A percentile compares a stretch with the other conserved stretches of the same genome.
Evolutionary conservation across 2,113 vertebrate genomes (phyloP).

Genomic region (Xiphias gladius): DNA sequence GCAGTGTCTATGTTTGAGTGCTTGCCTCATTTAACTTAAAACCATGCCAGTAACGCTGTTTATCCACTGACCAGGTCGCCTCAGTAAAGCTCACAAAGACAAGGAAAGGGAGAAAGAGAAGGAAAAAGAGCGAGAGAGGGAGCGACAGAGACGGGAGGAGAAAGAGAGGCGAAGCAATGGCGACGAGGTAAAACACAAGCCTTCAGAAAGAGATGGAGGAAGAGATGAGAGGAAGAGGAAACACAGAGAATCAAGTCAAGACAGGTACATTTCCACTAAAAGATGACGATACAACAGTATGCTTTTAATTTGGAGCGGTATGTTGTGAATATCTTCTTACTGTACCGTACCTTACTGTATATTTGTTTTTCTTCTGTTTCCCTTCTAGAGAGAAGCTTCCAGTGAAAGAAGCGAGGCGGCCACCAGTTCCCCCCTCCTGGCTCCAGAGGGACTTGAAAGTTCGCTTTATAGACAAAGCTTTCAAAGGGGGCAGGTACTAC

Average conservation of each 20-base stretch:
- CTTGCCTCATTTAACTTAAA: neutral
- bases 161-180: slow-evolving; percentile 56
- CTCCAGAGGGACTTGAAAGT: slow-evolving; percentile 90
- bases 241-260: slow-evolving; percentile 73
- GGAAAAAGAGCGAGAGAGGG: slow-evolving; percentile 58
- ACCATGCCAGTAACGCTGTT: neutral
- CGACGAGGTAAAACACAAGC: slow-evolving; percentile 63
- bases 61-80: slow-evolving; percentile 76
- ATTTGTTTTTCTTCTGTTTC: neutral
- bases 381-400: slow-evolving; percentile 78
- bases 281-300: neutral
- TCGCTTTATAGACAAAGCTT: slow-evolving; percentile 89
- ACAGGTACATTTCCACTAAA: slow-evolving; percentile 72
- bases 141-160: slow-evolving; percentile 61
- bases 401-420: slow-evolving; percentile 74
- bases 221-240: slow-evolving; percentile 84
- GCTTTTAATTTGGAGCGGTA: too few species aligned
- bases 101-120: slow-evolving; percentile 77
- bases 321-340: too few species aligned
- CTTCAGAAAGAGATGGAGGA: slow-evolving; percentile 68
- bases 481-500: slow-evolving; percentile 92
- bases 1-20: neutral
- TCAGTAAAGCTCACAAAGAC: slow-evolving; percentile 86
- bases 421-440: slow-evolving; percentile 83
- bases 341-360: neutral